Base-by-base conservation (phyloP, 64 coral and sea anemone genomes). In the Catalaphyllia jardinei region DNA sequence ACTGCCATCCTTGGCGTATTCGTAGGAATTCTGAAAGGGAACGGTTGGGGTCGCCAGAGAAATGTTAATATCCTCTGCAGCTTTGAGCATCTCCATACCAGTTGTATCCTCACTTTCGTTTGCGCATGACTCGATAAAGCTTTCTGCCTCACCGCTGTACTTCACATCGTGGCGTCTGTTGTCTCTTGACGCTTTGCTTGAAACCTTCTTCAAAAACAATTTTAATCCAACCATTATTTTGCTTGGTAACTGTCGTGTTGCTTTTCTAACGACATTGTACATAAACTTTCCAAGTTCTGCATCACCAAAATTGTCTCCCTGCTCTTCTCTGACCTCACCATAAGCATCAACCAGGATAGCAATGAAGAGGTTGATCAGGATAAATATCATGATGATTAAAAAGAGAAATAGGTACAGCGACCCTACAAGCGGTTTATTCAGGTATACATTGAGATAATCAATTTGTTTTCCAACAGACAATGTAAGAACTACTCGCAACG, bases 311-410 rank as follows among this genome's bases (percentile, higher is more conserved):
- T 28, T 16, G 15, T 61, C n/a, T n/a, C 76, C 69, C 9, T 73
- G 54, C 10, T 65, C 30, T 4, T 75, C 71, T 51, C 75, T 73
- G 18, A 86, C 79, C 27, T 86, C 80, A 18, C 22, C 55, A 52
- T 64, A 91, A 7, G 89, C 74, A 42, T 91, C 55, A 17, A 62
- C 79, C 0, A 91, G 24, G 28, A 91, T 74, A 6, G 80, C 80
- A 29, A 91, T 29, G 55, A 91, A 85, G 19, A 91, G 63, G 27
- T 86, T 91, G 14, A 91, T 51, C 33, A 91, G 25, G 22, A 91
- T 20, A 8, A 54, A 76, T 13, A 83, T 46, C 25, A 76, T 62
- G 31, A 65, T 9, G 61, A 29, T 0, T 18, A 82, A 76, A 57
- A 74, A 85, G 1, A 80, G 59, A 29, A 85, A 91, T 3, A 83